Percentiles rank a stretch among this genome's conserved stretches.
Conservation (phyloP, 1,140 invertebrate species). For the Vanessa tameamea region DNA sequence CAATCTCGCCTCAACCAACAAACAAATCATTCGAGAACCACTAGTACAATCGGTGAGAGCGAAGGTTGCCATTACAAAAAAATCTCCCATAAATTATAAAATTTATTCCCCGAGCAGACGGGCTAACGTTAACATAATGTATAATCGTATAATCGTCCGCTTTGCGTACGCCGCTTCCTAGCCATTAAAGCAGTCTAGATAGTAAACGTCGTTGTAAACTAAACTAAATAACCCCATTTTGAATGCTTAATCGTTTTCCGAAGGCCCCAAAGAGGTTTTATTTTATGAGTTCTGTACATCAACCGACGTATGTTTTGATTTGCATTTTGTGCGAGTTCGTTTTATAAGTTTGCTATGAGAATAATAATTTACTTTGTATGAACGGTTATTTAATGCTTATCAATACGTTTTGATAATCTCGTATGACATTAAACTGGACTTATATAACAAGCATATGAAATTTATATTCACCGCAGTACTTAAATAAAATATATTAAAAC, state of each 20-base stretch:
- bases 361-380: not conserved
- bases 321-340: conserved; percentile 36
- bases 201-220: conserved; percentile 70
- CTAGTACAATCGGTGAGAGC: conserved; percentile 34
- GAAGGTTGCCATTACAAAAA: conserved; percentile 62
- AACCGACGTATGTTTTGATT: conserved; percentile 32
- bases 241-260: conserved; percentile 62
- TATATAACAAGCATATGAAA: no score
- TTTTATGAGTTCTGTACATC: conserved; percentile 44
- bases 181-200: conserved; percentile 68
- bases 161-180: conserved; percentile 64
- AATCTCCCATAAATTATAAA: conserved; percentile 66
- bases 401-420: no score
- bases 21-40: conserved; percentile 38
- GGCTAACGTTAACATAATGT: conserved; percentile 51
- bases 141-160: conserved; percentile 51
- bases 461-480: no score
- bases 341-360: conserved; percentile 7
- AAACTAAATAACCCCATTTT: conserved; percentile 65
- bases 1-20: not conserved
- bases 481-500: no score
- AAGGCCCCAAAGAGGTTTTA: conserved; percentile 41
- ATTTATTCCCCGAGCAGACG: conserved; percentile 61
- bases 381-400: not conserved
- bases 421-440: no score